phyloP scores from a whole-genome alignment of 2,113 vertebrate species.

The Acanthochromis polyacanthus region DNA sequence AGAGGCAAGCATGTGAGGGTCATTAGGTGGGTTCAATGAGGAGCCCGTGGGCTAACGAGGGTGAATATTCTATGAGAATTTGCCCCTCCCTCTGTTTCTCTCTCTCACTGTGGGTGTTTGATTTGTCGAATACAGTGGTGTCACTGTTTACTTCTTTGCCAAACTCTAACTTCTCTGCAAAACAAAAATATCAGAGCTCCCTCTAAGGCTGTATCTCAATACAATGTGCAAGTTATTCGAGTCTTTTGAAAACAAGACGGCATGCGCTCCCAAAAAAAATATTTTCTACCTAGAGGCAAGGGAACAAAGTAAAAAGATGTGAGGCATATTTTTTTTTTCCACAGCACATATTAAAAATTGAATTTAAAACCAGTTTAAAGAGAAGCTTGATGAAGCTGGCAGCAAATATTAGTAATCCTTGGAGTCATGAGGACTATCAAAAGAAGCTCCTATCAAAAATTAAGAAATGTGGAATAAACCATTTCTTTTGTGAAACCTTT shows the following conservation, averaged over 20 bases:
- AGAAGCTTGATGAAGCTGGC: background rate
- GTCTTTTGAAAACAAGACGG: conserved; percentile 24
- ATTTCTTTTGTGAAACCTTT: background rate
- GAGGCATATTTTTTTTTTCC: conserved; percentile 7
- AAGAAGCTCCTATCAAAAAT: background rate
- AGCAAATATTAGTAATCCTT: background rate
- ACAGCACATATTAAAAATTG: background rate
- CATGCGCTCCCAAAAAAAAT: conserved; percentile 7
- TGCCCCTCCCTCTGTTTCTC: background rate
- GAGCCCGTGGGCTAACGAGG: conserved; percentile 41
- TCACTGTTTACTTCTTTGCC: conserved; percentile 39
- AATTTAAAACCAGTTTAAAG: conserved; percentile 7
- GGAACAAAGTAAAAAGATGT: background rate
- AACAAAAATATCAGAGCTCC: conserved; percentile 31
- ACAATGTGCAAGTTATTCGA: conserved; percentile 49
- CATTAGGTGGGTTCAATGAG: conserved; percentile 60
- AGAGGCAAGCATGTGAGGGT: conserved; percentile 73
- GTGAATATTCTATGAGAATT: conserved; percentile 28
- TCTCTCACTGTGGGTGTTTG: conserved; percentile 6
- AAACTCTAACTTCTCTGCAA: conserved; percentile 15
- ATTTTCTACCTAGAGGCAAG: conserved; percentile 7
- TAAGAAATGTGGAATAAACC: background rate
- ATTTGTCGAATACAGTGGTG: conserved; percentile 44
- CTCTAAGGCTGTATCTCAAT: conserved; percentile 38
- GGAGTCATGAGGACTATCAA: background rate